Evolutionary conservation across 2,888 invertebrate species (phyloP), one percentile per base, ranked within the genome.

Genomic region (Pseudoips prasinana): DNA sequence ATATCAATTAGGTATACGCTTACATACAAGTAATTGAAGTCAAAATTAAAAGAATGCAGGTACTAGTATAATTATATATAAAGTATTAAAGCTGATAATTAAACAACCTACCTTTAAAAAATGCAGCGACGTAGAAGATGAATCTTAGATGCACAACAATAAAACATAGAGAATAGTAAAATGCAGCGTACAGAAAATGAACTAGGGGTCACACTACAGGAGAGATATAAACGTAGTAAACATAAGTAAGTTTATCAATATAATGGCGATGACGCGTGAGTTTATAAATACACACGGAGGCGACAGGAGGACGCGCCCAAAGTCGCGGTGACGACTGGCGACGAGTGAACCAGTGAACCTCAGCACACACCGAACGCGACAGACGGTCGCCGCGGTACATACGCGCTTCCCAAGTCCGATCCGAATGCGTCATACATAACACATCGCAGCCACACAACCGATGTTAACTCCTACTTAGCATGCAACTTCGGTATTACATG

Each of bases 281-380:
- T 79, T 76, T 85, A 84, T 82, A 77, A 80, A 84, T 84, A 85
- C 56, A 73, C 71, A 56, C 63, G 58, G 62, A 73, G 84, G 80
- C 82, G 84, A 77, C 83, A 71, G 66, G 70, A 81, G 82, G 86
- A 82, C 85, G 83, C 84, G 77, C 73, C 80, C 74, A 76, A 69
- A 70, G 74, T 72, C 72, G 72, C 66, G 59, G 64, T 70, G 73
- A 71, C 74, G 71, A 79, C 75, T 72, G 78, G 61, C 66, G 62
- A 62, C 64, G 66, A 65, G 64, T 65, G 62, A 72, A 56, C 66
- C 62, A 57, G 59, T 63, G 66, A 64, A 62, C 66, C 66, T 64
- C 57, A 46, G 42, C 50, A 48, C 56, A 42, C 58, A 53, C 51
- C 56, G 35, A 45, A 56, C 67, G 69, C 81, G 74, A 65, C 79